Conservation (phyloP, 2,113 vertebrate species). For the Ailurus styani region DNA sequence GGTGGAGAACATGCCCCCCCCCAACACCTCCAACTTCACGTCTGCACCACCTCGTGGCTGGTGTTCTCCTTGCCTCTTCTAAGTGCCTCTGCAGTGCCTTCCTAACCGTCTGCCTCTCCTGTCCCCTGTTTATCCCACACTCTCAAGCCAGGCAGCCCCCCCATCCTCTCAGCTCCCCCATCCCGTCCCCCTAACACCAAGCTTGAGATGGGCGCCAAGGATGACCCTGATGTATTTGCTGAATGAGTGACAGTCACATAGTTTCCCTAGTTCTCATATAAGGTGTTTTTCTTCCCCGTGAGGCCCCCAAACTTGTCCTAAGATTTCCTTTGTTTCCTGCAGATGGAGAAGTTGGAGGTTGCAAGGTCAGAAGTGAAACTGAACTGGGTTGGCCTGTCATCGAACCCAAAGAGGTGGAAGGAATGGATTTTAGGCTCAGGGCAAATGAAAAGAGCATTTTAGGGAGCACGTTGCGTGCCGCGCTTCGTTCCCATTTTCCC, state of each 20-base stretch:
- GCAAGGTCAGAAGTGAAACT: conserved; percentile 60
- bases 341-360: conserved; percentile 49
- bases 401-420: conserved; percentile 65
- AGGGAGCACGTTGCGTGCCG: not conserved
- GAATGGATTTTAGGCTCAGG: not conserved
- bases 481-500: not conserved
- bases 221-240: not conserved
- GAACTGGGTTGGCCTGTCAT: conserved; percentile 58
- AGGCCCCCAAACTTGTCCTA: not conserved
- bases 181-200: not conserved
- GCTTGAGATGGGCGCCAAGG: not conserved
- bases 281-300: not conserved
- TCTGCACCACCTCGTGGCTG: not conserved
- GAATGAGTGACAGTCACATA: not conserved
- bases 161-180: not conserved
- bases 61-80: not conserved
- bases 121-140: rapidly evolving
- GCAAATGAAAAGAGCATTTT: not conserved
- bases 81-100: not conserved
- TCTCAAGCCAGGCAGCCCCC: not conserved
- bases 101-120: not conserved
- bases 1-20: not conserved
- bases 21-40: not conserved
- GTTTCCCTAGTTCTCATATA: not conserved
- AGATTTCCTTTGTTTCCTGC: conserved; percentile 17